Evolutionary conservation across 92 coral and sea anemone species (phyloP).

Genomic region (Actinernus sp.): DNA sequence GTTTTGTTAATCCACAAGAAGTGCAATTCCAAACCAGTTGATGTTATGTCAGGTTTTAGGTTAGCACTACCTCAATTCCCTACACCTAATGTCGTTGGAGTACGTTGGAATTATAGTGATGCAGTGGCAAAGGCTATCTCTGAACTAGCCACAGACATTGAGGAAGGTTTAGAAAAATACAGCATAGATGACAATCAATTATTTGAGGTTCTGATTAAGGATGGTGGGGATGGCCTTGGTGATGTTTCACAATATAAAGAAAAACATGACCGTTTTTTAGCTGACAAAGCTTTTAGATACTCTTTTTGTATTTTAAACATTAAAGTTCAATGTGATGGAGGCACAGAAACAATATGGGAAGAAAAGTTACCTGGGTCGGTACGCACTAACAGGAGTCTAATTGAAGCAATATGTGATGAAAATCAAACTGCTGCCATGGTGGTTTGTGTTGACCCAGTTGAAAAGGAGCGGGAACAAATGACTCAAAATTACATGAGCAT

Average conservation of each 20-base stretch:
- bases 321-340: conserved; percentile 1
- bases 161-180: not conserved
- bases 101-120: not conserved
- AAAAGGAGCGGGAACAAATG: not conserved
- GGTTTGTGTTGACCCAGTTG: not conserved
- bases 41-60: conserved; percentile 10
- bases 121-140: not conserved
- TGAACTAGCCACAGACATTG: not conserved
- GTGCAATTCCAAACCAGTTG: too few species aligned
- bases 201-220: conserved; percentile 8
- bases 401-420: conserved; percentile 13
- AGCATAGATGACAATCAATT: conserved; percentile 10
- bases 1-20: too few species aligned
- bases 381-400: conserved; percentile 9
- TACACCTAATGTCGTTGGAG: conserved; percentile 16
- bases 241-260: conserved; percentile 20
- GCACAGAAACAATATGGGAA: not conserved
- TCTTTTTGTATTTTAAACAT: conserved; percentile 7
- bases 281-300: conserved; percentile 9
- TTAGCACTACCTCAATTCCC: conserved; percentile 15
- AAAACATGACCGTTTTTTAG: conserved; percentile 7
- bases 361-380: conserved; percentile 15
- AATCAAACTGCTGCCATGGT: not conserved
- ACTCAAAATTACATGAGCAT: not conserved
- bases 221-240: conserved; percentile 35